phyloP scores from a whole-genome alignment of 1,140 invertebrate genomes.

The Macrosteles quadrilineatus region DNA sequence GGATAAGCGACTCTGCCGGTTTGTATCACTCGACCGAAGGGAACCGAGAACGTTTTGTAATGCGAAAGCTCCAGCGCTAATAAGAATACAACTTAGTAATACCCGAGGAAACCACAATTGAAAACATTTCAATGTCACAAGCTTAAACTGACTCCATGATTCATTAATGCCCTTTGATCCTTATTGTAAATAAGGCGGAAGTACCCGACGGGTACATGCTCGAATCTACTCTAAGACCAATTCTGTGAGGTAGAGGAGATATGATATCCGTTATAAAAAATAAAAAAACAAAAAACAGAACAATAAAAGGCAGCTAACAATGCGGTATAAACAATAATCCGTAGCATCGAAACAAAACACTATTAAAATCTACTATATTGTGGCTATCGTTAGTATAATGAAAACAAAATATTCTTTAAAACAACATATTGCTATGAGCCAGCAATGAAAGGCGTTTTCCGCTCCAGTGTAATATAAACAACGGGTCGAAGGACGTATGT shows the following conservation, averaged over 20 bases:
- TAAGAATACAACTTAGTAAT: background rate
- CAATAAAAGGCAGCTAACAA: conserved; percentile 26
- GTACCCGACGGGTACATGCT: conserved; percentile 5
- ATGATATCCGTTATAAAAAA: conserved; percentile 18
- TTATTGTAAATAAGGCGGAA: conserved; percentile 23
- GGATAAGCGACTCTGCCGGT: background rate
- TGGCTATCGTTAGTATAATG: conserved; percentile 29
- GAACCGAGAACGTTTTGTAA: too few species aligned
- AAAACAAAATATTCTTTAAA: conserved; percentile 28
- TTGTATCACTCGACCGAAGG: background rate
- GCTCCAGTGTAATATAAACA: conserved; percentile 6
- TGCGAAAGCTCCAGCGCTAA: too few species aligned
- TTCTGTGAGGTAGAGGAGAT: conserved; percentile 28
- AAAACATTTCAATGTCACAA: conserved; percentile 10
- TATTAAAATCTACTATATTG: conserved; percentile 33
- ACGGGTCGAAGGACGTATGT: background rate
- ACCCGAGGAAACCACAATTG: conserved; percentile 23
- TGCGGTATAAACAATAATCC: conserved; percentile 18
- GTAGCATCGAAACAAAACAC: conserved; percentile 26
- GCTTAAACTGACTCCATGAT: conserved; percentile 20
- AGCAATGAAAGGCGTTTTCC: conserved; percentile 17
- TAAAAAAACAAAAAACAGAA: conserved; percentile 21
- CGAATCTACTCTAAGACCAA: conserved; percentile 26
- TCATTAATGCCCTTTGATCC: conserved; percentile 17
- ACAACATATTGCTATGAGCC: conserved; percentile 27